These are phyloP conservation scores for Mesochorus sp. DNA, from an alignment of 2,888 invertebrate species.

Conservation along the genomic window DNA sequence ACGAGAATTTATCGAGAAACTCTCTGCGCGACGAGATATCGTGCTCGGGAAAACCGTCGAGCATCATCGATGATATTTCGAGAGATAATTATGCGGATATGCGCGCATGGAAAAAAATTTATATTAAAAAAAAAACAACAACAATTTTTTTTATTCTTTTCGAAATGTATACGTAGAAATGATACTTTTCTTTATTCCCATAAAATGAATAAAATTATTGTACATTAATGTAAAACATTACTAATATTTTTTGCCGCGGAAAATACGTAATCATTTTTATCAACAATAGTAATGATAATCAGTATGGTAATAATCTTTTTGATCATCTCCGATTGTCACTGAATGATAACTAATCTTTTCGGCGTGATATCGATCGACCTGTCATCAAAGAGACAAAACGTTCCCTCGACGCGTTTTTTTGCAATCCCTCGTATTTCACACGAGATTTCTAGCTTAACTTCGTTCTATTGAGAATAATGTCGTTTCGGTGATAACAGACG, in stretches of 20 bases:
- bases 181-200: neutral
- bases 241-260: neutral
- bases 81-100: neutral
- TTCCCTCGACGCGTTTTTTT: neutral
- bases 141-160: too few species aligned
- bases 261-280: neutral
- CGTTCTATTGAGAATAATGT: neutral
- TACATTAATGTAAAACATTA: neutral
- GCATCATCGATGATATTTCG: conserved; percentile 1
- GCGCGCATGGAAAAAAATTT: too few species aligned
- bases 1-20: neutral
- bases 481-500: neutral
- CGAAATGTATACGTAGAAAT: too few species aligned
- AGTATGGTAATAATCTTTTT: neutral
- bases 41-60: neutral
- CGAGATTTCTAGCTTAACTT: neutral
- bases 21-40: neutral
- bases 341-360: neutral
- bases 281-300: neutral
- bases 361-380: conserved; percentile 16
- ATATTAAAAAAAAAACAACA: too few species aligned
- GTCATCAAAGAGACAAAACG: conserved; percentile 24
- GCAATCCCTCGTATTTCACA: conserved; percentile 6
- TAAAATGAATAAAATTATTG: conserved; percentile 4
- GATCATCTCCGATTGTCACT: neutral